Evolutionary conservation across 1,140 invertebrate genomes (phyloP).

Genomic region (Saccostrea echinata): DNA sequence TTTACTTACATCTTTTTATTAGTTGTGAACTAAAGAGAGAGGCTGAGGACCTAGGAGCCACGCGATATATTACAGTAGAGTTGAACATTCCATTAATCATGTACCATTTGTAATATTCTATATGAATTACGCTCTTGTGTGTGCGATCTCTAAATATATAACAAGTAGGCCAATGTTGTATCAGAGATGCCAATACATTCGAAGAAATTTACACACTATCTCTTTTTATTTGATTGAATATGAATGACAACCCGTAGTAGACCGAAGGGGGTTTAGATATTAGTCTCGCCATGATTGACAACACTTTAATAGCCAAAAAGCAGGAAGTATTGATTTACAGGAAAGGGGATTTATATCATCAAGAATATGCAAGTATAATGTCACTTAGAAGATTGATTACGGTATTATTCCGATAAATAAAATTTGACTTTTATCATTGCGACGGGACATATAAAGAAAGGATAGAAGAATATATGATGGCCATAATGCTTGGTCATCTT

Average conservation of each 20-base stretch:
- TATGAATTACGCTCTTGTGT: background rate
- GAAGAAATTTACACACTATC: background rate
- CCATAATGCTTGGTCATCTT: too few relatives aligned
- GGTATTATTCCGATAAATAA: background rate
- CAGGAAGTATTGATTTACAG: background rate
- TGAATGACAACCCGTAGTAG: background rate
- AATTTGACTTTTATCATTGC: constrained; percentile 10
- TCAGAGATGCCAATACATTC: background rate
- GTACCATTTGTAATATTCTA: background rate
- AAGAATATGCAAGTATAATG: background rate
- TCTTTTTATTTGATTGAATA: background rate
- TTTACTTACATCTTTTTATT: too few relatives aligned
- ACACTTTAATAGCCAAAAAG: constrained; percentile 14
- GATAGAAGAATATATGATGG: too few relatives aligned
- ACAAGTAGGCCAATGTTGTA: background rate
- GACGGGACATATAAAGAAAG: background rate
- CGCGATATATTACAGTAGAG: too few relatives aligned
- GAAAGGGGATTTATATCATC: constrained; percentile 8
- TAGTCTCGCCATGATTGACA: constrained; percentile 6
- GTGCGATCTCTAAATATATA: background rate
- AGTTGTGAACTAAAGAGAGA: too few relatives aligned
- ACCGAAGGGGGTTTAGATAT: background rate
- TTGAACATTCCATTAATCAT: too few relatives aligned
- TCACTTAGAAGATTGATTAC: constrained; percentile 2
- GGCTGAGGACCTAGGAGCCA: too few relatives aligned